Evolutionary conservation across 2,888 invertebrate species (phyloP).

Genomic region (Fragum fragum): DNA sequence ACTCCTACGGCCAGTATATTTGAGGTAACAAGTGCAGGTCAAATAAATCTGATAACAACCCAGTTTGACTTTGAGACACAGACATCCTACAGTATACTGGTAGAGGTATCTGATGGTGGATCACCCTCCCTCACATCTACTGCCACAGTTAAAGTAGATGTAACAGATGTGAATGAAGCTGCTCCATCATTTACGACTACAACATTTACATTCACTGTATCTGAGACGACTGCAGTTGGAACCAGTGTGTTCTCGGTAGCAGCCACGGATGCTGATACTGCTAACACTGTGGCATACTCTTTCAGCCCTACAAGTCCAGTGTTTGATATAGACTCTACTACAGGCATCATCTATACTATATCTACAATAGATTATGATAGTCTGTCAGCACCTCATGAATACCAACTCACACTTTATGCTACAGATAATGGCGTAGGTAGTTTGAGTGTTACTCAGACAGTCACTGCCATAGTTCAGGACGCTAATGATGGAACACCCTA

Average conservation of each 20-base stretch:
- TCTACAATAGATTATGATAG: conserved; percentile 70
- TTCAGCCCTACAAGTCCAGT: conserved; percentile 44
- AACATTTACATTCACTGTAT: conserved; percentile 56
- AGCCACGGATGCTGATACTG: conserved; percentile 72
- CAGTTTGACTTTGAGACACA: conserved; percentile 56
- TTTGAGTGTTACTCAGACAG: conserved; percentile 51
- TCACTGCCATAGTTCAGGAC: conserved; percentile 69
- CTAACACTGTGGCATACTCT: conserved; percentile 47
- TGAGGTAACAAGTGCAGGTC: conserved; percentile 58
- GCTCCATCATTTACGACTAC: conserved; percentile 62
- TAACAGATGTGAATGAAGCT: conserved; percentile 74
- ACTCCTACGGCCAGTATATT: conserved; percentile 66
- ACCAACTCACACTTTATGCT: conserved; percentile 62
- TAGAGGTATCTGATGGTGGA: conserved; percentile 51
- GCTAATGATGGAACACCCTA: conserved; percentile 74
- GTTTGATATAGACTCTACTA: conserved; percentile 68
- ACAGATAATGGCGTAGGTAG: conserved; percentile 61
- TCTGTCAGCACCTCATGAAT: conserved; percentile 58
- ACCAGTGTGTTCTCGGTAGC: conserved; percentile 61
- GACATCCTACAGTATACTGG: conserved; percentile 41
- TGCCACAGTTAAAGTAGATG: conserved; percentile 47
- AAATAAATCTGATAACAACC: conserved; percentile 55
- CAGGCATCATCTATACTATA: conserved; percentile 67
- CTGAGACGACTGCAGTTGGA: conserved; percentile 66
- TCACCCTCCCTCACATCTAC: conserved; percentile 44